Conservation (phyloP, 2,797 vertebrate species). For the Phrynocephalus forsythii region DNA sequence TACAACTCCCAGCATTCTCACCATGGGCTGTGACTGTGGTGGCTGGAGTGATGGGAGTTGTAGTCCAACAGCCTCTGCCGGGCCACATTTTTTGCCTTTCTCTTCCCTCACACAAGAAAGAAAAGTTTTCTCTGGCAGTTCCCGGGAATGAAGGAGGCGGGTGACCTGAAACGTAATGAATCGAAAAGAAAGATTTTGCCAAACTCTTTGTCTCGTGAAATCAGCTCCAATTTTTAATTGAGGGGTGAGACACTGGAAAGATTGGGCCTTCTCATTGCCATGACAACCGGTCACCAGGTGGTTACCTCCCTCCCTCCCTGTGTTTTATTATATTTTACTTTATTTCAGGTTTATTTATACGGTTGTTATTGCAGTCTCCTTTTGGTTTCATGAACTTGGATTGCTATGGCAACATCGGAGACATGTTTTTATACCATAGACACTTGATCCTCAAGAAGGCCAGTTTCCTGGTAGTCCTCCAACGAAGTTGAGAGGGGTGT, state of each 20-base stretch:
- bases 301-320: conserved; percentile 4
- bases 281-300: conserved; percentile 52
- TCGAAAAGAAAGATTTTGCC: not conserved
- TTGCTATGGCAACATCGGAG: conserved; percentile 68
- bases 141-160: rapidly evolving
- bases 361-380: conserved; percentile 47
- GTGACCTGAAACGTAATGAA: not conserved
- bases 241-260: conserved; percentile 21
- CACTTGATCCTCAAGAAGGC: conserved; percentile 52
- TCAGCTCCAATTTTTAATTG: conserved; percentile 10
- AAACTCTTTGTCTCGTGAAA: not conserved
- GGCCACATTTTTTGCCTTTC: too few relatives aligned
- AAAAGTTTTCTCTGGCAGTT: not conserved
- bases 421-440: conserved; percentile 49
- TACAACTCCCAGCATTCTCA: too few relatives aligned
- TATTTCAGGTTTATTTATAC: conserved; percentile 14
- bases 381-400: conserved; percentile 65
- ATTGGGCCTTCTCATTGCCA: conserved; percentile 48
- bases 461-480: conserved; percentile 24
- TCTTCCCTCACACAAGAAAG: not conserved
- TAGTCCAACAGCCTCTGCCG: too few relatives aligned
- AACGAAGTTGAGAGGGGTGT: conserved; percentile 61
- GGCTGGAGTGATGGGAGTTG: too few relatives aligned
- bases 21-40: too few relatives aligned
- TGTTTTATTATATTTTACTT: not conserved